phyloP scores from a whole-genome alignment of 2,113 vertebrate species.

The Pandion haliaetus region DNA sequence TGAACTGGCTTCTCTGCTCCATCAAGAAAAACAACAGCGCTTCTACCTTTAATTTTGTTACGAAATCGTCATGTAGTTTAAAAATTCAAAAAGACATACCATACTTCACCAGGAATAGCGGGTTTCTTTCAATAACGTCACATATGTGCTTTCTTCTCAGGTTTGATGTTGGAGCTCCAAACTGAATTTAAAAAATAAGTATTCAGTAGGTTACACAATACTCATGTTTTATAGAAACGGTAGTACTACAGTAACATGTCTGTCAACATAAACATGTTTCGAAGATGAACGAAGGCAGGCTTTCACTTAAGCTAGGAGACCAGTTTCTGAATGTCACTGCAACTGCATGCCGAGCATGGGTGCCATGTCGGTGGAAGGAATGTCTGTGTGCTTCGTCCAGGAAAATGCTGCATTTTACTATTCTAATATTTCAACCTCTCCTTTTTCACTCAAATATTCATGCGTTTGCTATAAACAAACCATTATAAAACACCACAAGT shows the following conservation, averaged over 20 bases:
- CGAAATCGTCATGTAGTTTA: neutral
- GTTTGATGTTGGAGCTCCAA: neutral
- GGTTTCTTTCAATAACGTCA: neutral
- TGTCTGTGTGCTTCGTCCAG: neutral
- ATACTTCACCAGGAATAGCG: neutral
- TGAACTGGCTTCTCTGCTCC: neutral
- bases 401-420: neutral
- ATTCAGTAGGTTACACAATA: neutral
- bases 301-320: neutral
- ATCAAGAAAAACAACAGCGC: neutral
- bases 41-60: neutral
- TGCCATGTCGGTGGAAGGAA: neutral
- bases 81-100: neutral
- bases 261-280: neutral
- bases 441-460: neutral
- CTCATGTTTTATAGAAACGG: neutral
- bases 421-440: neutral
- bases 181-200: neutral
- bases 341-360: neutral
- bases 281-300: neutral
- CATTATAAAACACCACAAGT: neutral
- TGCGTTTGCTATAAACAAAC: neutral
- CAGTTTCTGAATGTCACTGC: neutral
- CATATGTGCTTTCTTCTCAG: accelerated
- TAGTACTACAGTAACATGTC: neutral